Base-by-base conservation (phyloP, 2,113 vertebrate species). In the Tragelaphus imberbis region DNA sequence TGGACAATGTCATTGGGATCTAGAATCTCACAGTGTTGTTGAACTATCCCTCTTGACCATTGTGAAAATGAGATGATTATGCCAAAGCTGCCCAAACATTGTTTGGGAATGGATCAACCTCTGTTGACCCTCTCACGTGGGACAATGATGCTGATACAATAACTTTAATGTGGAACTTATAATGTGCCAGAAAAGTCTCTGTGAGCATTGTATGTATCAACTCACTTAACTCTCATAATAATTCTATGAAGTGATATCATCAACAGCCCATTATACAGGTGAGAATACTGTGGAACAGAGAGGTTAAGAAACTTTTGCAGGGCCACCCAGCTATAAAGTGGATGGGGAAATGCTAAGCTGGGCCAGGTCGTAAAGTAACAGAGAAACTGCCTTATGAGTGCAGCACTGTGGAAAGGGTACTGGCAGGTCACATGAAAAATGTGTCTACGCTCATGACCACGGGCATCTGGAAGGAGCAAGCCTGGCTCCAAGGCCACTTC, bases 1-100 rank as follows among this genome's bases (percentile, higher is more conserved):
- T 21, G 11, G 33, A 58, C 6, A 36, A 79, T 49, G 59, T 79
- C 55, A 2, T 0, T 2, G 30, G 85, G 14, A 88, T 9, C 15
- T 30, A 1, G 1, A 58, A 27, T 47, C 55, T 82, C 84, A 8
- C 8, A 17, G 40, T 0, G 0, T 6, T 11, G 1, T 9, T 11
- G 15, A 91, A 44, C 30, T 23, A 1, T 25, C 49, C 56, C 55
- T 88, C 27, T 15, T 8, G 53, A 63, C 21, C 25, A 3, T 10
- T 17, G 47, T 19, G 63, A 36, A 63, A 75, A 5, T 1, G 47
- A 51, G 55, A 21, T 2, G 44, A 61, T 63, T 27, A 49, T 59
- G 55, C 61, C 51, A 49, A 84, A 81, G 27, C 23, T 30, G 17
- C 36, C 84, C 47, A 15, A 1, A 13, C 79, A 5, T 21, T 4